phyloP scores from a whole-genome alignment of 2,888 invertebrate species.

The Thyatira batis region DNA sequence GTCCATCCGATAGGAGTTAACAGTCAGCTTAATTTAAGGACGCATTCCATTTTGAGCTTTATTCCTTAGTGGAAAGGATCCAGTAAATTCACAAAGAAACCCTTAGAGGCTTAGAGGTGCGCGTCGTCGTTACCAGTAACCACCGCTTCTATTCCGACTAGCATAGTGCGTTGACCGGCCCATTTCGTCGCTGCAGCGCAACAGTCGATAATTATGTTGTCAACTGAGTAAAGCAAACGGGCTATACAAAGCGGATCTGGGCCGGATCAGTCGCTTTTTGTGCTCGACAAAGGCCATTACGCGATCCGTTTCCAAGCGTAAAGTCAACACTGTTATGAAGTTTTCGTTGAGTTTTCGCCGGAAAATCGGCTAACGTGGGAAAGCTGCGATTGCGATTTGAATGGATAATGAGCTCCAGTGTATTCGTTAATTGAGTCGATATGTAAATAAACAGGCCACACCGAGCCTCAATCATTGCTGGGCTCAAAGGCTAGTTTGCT shows the following conservation, averaged over 20 bases:
- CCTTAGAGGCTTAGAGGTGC: slow-evolving; percentile 36
- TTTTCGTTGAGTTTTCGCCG: slow-evolving; percentile 70
- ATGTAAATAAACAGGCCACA: slow-evolving; percentile 71
- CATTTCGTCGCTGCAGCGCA: slow-evolving; percentile 54
- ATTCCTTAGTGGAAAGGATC: slow-evolving; percentile 12
- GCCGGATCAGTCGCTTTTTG: slow-evolving; percentile 78
- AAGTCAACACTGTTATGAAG: slow-evolving; percentile 79
- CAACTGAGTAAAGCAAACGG: slow-evolving; percentile 72
- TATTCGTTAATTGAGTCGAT: slow-evolving; percentile 75
- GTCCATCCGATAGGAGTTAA: background rate
- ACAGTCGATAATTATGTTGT: slow-evolving; percentile 75
- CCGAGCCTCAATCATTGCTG: slow-evolving; percentile 59
- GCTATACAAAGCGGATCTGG: slow-evolving; percentile 72
- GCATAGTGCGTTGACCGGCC: slow-evolving; percentile 58
- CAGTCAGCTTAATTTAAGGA: background rate
- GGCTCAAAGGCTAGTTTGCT: slow-evolving; percentile 60
- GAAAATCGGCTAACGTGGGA: slow-evolving; percentile 73
- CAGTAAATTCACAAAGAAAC: slow-evolving; percentile 24
- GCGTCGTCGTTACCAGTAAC: slow-evolving; percentile 18
- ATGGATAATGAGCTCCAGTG: slow-evolving; percentile 72
- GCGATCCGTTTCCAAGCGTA: slow-evolving; percentile 71
- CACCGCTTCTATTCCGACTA: slow-evolving; percentile 49
- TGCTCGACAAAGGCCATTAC: slow-evolving; percentile 75
- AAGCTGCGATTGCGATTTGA: slow-evolving; percentile 72
- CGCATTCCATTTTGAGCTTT: slow-evolving; percentile 16